Evolutionary conservation across 2,888 invertebrate genomes (phyloP), one percentile per base, ranked within the genome.

Genomic region (Argyresthia goedartella): DNA sequence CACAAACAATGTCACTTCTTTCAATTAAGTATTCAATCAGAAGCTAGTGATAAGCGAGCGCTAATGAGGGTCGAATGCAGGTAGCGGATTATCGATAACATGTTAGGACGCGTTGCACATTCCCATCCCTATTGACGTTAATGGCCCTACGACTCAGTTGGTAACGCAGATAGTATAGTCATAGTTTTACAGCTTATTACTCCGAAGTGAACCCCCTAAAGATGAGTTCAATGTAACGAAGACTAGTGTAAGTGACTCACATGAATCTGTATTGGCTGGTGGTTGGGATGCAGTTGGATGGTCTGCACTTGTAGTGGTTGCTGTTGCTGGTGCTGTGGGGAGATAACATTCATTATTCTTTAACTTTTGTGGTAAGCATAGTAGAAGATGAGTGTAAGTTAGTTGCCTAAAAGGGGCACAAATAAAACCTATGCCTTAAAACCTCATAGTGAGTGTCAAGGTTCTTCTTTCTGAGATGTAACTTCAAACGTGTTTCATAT

Each of bases 191-290:
- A n/a, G n/a, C n/a, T n/a, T n/a, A n/a, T n/a, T n/a, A n/a, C n/a
- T n/a, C n/a, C n/a, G n/a, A n/a, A n/a, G n/a, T n/a, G n/a, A n/a
- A n/a, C n/a, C n/a, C n/a, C n/a, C 14, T 13, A 14, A 13, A 14
- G 13, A 42, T 14, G 4, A 14, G 8, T 14, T 14, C 3, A 14
- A 11, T 1, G 6, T n/a, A 6, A 43, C 13, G 43, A 43, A 43
- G 1, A 9, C 8, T n/a, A 43, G 14, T 1, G 1, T 8, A 15
- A 39, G 10, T 39, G 35, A 79, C 86, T 82, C 58, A 87, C 87
- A 53, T 87, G 87, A 57, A 87, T 84, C 54, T 87, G 87, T 67
- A 87, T 84, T 0, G 87, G 87, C 54, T 87, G 87, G 49, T 85
- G 87, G 54, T 86, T 86, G 3, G 87, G 87, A 45, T 87, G 87